Evolutionary conservation across 2,888 invertebrate genomes (phyloP), one percentile per base, ranked within the genome.

Genomic region (Drosophila anomalata): DNA sequence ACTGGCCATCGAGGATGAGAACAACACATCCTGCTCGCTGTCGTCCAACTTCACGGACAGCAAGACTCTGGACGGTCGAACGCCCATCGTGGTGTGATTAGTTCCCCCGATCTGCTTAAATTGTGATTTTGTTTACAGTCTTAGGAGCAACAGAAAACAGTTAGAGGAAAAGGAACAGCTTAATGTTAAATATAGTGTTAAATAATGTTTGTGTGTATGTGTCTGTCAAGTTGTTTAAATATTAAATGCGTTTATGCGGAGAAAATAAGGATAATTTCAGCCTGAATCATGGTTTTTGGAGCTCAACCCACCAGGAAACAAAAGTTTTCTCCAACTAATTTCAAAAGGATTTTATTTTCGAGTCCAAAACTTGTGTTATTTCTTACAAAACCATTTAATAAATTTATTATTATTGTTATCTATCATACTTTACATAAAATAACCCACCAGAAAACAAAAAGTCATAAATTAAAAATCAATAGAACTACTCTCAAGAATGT

Each of bases 1-100:
- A 9, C 33, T 57, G 44, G 9, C 41, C 1, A 31, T 36, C 31
- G 80, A 79, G 44, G 77, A 71, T 9, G 57, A 69, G 29, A 90
- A 90, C 76, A 87, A 90, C 60, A 90, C 91, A 33, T 90, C 91
- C 46, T 88, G 90, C 63, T 90, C 91, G 24, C 55, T 91, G 58
- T 89, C 90, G 60, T 91, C 91, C 46, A 88, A 90, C 44, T 75
- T 90, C 50, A 91, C 90, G 57, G 91, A 91, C 58, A 92, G 91
- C 77, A 91, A 90, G 76, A 91, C 91, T 52, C 73, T 91, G 62
- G 92, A 92, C 80, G 82, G 89, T 29, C 89, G 92, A 50, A 86
- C 90, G 31, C 92, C 92, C 65, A 90, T 92, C 79, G 86, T 91
- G 72, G 92, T 92, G 8, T 81, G 26, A 33, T 36, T 20, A 52